Evolutionary conservation across 1,140 invertebrate species (phyloP).

Genomic region (Maniola jurtina): DNA sequence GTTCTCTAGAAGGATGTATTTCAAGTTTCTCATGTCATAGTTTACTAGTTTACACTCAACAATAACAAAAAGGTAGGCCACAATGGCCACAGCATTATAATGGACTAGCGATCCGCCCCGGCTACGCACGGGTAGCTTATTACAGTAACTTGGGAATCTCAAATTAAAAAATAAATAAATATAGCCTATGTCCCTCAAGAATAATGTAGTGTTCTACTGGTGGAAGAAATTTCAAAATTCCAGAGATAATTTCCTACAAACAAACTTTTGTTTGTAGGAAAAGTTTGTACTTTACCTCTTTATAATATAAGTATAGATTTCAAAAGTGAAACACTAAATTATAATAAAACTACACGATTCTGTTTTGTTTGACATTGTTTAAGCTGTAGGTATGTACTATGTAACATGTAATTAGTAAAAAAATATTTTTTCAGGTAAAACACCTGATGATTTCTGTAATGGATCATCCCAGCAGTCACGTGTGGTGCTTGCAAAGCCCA

Average conservation of each 20-base stretch:
- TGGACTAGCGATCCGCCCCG: too few species aligned
- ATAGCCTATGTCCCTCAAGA: too few species aligned
- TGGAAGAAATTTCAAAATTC: too few species aligned
- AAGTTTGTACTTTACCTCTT: too few species aligned
- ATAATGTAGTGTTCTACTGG: too few species aligned
- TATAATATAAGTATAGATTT: neutral
- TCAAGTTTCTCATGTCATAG: neutral
- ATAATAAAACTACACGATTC: slow-evolving; percentile 6
- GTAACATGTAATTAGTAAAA: slow-evolving; percentile 12
- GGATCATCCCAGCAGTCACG: slow-evolving; percentile 62
- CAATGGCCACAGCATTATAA: too few species aligned
- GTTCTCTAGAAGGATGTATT: neutral
- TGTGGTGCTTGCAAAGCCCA: slow-evolving; percentile 66
- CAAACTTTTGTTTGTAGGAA: too few species aligned
- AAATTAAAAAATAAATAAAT: too few species aligned
- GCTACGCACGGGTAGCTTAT: too few species aligned
- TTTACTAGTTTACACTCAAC: neutral
- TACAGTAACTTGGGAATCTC: too few species aligned
- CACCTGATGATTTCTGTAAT: slow-evolving; percentile 64
- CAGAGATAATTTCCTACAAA: too few species aligned
- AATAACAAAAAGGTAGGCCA: neutral
- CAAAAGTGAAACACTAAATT: neutral
- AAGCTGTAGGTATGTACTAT: too few species aligned
- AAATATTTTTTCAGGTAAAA: slow-evolving; percentile 45
- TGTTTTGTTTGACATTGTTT: slow-evolving; percentile 16